Base-by-base conservation (phyloP, 2,113 vertebrate genomes). In the Pithys albifrons region DNA sequence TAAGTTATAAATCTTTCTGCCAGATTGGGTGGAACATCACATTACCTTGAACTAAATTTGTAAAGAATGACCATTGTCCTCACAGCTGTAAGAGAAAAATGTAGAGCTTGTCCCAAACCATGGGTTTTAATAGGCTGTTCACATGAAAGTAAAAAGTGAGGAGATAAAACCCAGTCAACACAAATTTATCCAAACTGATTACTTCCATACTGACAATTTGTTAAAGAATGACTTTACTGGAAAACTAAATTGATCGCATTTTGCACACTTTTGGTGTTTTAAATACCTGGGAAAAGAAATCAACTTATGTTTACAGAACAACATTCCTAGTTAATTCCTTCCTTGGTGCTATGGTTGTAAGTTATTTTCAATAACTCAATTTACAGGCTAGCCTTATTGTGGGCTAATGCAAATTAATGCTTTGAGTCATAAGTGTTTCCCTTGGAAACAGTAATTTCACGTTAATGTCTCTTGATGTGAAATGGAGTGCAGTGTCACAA, bases 341-440 rank as follows among this genome's bases (percentile, higher is more conserved):
- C 76, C 83, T 93, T 94, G 92, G 74, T 51, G 76, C 73, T 95
- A 55, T 73, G 83, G 92, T 92, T 84, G 93, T 33, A 11, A 94
- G 84, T 96, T 97, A 95, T 95, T 96, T 97, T 97, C 96, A 96
- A 96, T 95, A 97, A 92, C 93, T 95, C 94, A 93, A 95, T 97
- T 97, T 97, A 92, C 88, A 88, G 88, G 85, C 81, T 91, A 85
- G 94, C 83, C 90, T 96, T 97, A 97, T 97, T 77, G 3, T 93
- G 86, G 90, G 79, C 88, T 97, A 96, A 96, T 96, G 96, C 91
- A 94, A 97, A 96, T 96, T 95, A 97, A 96, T 93, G 88, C 93
- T 97, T 92, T 93, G 93, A 97, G 93, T 96, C 92, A 93, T 91
- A 97, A 97, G 93, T 94, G 95, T 97, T 97, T 97, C 96, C 84